Base-by-base conservation (phyloP, 2,888 invertebrate genomes). In the Amphipoea oculea region DNA sequence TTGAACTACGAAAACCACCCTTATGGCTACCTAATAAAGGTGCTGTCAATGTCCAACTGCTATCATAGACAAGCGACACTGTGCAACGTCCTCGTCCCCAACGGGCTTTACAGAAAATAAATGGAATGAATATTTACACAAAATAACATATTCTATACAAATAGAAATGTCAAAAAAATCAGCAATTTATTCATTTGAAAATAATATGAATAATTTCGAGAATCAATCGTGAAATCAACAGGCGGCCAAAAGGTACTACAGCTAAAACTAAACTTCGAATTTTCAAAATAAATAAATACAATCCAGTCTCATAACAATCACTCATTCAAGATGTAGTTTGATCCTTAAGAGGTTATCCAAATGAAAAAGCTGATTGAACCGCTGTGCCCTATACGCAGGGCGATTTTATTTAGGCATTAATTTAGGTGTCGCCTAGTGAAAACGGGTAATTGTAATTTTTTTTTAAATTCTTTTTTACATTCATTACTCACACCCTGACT, bases 221-320 rank as follows among this genome's bases (percentile, higher is more conserved):
- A 69, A 12, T 45, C 14, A 29, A 70, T 45, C 2, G 66, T 23
- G 14, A 57, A 62, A 76, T n/a, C 2, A 51, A 57, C 17, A 80
- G 51, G 17, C 69, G 42, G 17, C 66, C 66, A 9, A 67, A 76
- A 71, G 17, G 11, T n/a, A 57, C n/a, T 36, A 68, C 0, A n/a
- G 51, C 14, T 73, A 60, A 45, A 77, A 23, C 5, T 69, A 78
- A 73, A 78, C 62, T 70, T 83, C 11, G 45, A 71, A 48, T 57
- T 71, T 82, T 14, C 20, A 84, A 70, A 82, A 71, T 78, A 69
- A 82, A 69, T 78, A 83, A 69, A 67, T 76, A 75, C 73, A 86
- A 84, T 78, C 51, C 90, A 92, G 91, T 90, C 91, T 92, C 88
- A 83, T 86, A 76, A 76, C 80, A 89, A 90, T 90, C 90, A 91